A percentile compares a stretch with the other conserved stretches of the same genome.
phyloP scores from a whole-genome alignment of 92 coral and sea anemone genomes.

The Actinernus sp. region DNA sequence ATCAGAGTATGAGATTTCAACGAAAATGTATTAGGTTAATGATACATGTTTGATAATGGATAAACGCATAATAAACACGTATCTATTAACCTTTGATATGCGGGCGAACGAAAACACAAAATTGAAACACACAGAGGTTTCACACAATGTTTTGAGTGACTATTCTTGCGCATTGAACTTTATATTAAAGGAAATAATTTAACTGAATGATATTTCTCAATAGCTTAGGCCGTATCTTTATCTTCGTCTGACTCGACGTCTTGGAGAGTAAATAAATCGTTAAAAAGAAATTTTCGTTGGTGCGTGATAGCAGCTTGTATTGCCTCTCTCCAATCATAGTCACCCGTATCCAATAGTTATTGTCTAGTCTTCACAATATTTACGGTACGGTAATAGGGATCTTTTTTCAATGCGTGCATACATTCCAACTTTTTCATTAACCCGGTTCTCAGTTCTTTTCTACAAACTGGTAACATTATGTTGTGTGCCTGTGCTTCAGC shows the following conservation, averaged over 20 bases:
- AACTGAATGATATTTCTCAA: no score
- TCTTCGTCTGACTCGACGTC: background rate
- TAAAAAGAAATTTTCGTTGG: conserved; percentile 6
- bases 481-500: background rate
- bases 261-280: background rate
- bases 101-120: no score
- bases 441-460: background rate
- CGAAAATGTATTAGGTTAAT: no score
- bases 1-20: no score
- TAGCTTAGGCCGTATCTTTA: no score
- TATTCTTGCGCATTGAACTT: no score
- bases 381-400: background rate
- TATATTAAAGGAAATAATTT: no score
- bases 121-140: no score
- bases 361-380: background rate
- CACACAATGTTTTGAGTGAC: no score
- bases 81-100: no score
- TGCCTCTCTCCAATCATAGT: conserved; percentile 10
- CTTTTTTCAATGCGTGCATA: background rate
- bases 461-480: background rate
- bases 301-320: conserved; percentile 8
- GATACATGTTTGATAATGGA: no score
- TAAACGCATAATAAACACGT: no score
- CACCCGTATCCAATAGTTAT: background rate
- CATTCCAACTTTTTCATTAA: background rate